Evolutionary conservation across 2,113 vertebrate genomes (phyloP).

Genomic region (Tachysurus vachellii): DNA sequence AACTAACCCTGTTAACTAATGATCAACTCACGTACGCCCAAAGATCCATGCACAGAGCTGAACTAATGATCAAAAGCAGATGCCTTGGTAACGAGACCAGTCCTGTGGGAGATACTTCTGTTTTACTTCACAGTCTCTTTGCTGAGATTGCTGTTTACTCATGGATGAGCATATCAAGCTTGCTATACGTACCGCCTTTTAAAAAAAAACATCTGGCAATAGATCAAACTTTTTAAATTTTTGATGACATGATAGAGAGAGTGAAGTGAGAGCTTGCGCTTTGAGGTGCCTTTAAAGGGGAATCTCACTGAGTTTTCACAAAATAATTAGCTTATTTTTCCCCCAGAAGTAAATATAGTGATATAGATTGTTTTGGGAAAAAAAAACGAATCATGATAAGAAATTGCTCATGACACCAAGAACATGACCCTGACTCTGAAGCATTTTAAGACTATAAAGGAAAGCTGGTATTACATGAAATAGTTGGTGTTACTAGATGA

Average conservation of each 20-base stretch:
- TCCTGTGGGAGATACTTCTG: constrained; percentile 5
- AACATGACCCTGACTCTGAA: not conserved
- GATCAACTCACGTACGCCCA: not conserved
- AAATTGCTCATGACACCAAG: not conserved
- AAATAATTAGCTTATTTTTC: not conserved
- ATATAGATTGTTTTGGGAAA: not conserved
- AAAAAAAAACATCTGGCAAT: constrained; percentile 5
- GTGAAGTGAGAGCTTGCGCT: not conserved
- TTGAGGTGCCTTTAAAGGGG: not conserved
- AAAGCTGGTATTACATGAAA: not conserved
- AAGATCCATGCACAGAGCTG: constrained; percentile 10
- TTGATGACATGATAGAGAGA: not conserved
- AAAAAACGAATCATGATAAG: not conserved
- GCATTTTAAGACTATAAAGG: not conserved
- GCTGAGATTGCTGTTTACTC: constrained; percentile 20
- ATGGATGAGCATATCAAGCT: constrained; percentile 13
- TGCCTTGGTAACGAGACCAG: not conserved
- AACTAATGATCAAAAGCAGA: constrained; percentile 30
- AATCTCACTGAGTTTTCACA: not conserved
- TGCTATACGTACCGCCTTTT: not conserved
- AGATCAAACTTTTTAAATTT: not conserved
- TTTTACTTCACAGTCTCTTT: constrained; percentile 25
- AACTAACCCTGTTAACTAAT: constrained; percentile 17
- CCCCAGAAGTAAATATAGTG: not conserved
- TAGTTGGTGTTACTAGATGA: not conserved